phyloP scores from a whole-genome alignment of 2,113 vertebrate genomes.

The Cololabis saira region DNA sequence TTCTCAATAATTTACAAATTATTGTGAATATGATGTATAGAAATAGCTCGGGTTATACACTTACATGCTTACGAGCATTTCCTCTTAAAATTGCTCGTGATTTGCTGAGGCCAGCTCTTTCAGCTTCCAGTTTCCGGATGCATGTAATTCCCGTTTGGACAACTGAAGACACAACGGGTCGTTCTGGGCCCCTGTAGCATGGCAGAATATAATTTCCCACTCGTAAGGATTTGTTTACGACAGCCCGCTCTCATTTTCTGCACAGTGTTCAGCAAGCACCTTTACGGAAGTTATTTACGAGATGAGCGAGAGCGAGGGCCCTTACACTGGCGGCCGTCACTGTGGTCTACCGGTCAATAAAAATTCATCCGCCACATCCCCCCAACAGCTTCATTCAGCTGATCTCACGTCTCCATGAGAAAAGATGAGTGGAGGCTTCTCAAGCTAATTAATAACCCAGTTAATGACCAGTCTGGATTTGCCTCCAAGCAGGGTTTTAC shows the following conservation, averaged over 20 bases:
- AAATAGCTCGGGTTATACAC: conserved; percentile 15
- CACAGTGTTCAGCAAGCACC: conserved; percentile 48
- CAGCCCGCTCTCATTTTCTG: conserved; percentile 47
- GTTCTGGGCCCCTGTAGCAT: conserved; percentile 10
- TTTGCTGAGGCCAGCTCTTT: conserved; percentile 21
- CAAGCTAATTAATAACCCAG: conserved; percentile 69
- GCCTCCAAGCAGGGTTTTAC: conserved; percentile 46
- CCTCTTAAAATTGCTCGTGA: not conserved
- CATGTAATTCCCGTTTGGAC: conserved; percentile 39
- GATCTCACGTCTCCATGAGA: conserved; percentile 67
- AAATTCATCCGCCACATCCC: conserved; percentile 20
- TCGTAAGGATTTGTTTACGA: conserved; percentile 55
- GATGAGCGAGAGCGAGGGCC: conserved; percentile 42
- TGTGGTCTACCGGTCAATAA: conserved; percentile 48
- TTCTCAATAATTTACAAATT: conserved; percentile 56
- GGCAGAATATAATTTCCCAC: conserved; percentile 25
- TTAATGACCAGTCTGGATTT: conserved; percentile 66
- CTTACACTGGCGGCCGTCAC: conserved; percentile 11
- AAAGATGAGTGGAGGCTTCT: conserved; percentile 66
- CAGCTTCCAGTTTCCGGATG: not conserved
- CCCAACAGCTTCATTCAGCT: conserved; percentile 53
- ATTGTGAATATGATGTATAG: conserved; percentile 54
- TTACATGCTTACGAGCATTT: not conserved
- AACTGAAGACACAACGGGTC: conserved; percentile 20
- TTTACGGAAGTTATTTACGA: conserved; percentile 76